A percentile compares a stretch with the other conserved stretches of the same genome.
These are phyloP conservation scores for Neodon shergylaensis DNA, from an alignment of 2,113 vertebrate species.

Conservation along the genomic window DNA sequence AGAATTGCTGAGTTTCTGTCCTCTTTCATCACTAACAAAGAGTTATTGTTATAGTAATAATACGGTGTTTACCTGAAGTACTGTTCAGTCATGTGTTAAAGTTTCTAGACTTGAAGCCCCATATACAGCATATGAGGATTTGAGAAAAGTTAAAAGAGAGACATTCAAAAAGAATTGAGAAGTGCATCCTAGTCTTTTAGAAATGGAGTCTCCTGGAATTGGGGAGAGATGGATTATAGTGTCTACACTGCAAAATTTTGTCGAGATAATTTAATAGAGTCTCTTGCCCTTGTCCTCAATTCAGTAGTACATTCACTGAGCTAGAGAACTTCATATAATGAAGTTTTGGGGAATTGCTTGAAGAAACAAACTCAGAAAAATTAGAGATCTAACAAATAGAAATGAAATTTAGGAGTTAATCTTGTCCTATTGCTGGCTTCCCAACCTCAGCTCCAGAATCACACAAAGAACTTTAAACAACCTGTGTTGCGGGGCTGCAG, in stretches of 20 bases:
- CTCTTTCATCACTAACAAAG: background rate
- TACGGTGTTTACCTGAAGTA: background rate
- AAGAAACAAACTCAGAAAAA: background rate
- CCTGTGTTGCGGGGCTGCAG: background rate
- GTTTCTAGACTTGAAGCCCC: background rate
- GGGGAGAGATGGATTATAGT: background rate
- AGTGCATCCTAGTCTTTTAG: background rate
- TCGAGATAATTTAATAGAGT: background rate
- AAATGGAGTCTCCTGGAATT: background rate
- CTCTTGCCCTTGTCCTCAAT: background rate
- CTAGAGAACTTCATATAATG: background rate
- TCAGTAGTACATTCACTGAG: constrained; percentile 40
- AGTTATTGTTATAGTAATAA: constrained; percentile 14
- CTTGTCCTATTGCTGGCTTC: background rate
- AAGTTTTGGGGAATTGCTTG: background rate
- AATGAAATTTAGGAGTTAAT: background rate
- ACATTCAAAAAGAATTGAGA: background rate
- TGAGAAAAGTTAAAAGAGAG: background rate
- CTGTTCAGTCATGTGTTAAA: background rate
- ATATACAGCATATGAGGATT: background rate
- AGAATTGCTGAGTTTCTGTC: background rate
- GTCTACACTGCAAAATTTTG: background rate
- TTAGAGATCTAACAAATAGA: background rate
- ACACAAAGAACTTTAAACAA: background rate
- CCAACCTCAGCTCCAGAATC: background rate